A percentile compares a stretch with the other conserved stretches of the same genome.
These are phyloP conservation scores for Tiliacea citrago DNA, from an alignment of 2,888 invertebrate species.

Conservation along the genomic window DNA sequence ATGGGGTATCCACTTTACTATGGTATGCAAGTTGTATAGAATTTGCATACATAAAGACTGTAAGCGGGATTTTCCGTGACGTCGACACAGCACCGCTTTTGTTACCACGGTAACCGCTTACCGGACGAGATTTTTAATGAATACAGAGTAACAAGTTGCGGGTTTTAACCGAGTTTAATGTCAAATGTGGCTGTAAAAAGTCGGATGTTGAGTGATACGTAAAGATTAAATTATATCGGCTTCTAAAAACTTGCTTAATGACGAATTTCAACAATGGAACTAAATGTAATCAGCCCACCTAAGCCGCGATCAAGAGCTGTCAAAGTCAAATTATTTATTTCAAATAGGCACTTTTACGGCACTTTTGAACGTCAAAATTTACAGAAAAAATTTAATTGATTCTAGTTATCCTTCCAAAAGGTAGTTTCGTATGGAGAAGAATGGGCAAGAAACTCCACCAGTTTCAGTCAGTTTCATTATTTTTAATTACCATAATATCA, in stretches of 20 bases:
- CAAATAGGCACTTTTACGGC: no score
- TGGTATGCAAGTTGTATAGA: slow-evolving; percentile 57
- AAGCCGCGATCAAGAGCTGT: not conserved
- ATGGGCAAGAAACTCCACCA: no score
- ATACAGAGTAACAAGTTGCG: slow-evolving; percentile 30
- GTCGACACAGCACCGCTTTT: slow-evolving; percentile 57
- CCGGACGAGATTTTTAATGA: slow-evolving; percentile 58
- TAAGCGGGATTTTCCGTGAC: slow-evolving; percentile 55
- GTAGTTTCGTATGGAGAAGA: no score
- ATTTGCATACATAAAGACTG: slow-evolving; percentile 58
- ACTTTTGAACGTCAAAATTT: no score
- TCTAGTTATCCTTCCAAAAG: no score
- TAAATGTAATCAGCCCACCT: not conserved
- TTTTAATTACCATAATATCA: no score
- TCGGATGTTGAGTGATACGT: not conserved
- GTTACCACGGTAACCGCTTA: slow-evolving; percentile 57
- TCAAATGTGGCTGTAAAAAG: slow-evolving; percentile 10
- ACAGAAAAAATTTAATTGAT: no score
- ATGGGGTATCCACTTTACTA: slow-evolving; percentile 53
- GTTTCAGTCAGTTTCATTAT: not conserved
- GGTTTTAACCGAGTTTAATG: slow-evolving; percentile 6
- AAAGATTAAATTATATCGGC: not conserved
- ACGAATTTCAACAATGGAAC: not conserved
- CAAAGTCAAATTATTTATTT: no score
- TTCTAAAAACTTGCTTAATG: not conserved